Conservation (phyloP, 2,797 vertebrate species). For the Phataginus tetradactyla region DNA sequence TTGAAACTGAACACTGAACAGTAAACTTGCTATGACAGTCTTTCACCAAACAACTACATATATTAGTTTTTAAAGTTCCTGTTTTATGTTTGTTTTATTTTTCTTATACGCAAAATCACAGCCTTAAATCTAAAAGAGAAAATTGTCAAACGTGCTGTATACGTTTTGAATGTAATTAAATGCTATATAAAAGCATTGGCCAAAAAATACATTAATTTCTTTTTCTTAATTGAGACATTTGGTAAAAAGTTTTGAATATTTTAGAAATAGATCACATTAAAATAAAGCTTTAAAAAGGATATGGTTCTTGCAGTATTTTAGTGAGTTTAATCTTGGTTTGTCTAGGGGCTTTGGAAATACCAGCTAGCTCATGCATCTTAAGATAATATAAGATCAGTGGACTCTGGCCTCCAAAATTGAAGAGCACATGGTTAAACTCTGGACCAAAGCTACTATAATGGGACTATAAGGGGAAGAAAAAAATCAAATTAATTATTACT, state of each 20-base stretch:
- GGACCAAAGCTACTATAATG: slow-evolving; percentile 73
- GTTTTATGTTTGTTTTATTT: neutral
- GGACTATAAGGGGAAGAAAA: slow-evolving; percentile 69
- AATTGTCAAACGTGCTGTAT: slow-evolving; percentile 59
- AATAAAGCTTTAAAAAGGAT: slow-evolving; percentile 81
- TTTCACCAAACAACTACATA: neutral
- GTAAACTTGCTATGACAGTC: neutral
- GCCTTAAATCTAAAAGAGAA: slow-evolving; percentile 74
- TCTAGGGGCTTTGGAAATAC: slow-evolving; percentile 15
- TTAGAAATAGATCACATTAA: slow-evolving; percentile 70
- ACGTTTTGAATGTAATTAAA: slow-evolving; percentile 75
- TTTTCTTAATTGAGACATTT: slow-evolving; percentile 53
- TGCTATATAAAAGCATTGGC: slow-evolving; percentile 75
- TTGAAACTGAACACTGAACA: neutral
- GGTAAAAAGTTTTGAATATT: slow-evolving; percentile 59
- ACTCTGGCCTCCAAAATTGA: slow-evolving; percentile 80
- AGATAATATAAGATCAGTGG: slow-evolving; percentile 82
- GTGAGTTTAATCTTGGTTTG: slow-evolving; percentile 68
- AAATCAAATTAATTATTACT: neutral
- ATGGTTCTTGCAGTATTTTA: slow-evolving; percentile 75
- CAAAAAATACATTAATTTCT: slow-evolving; percentile 68
- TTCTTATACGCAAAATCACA: slow-evolving; percentile 7
- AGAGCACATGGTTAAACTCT: slow-evolving; percentile 75
- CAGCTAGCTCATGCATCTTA: slow-evolving; percentile 56
- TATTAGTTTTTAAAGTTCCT: neutral